Evolutionary conservation across 92 coral and sea anemone genomes (phyloP), one percentile per base, ranked within the genome.

Genomic region (Epizoanthus stellaris): DNA sequence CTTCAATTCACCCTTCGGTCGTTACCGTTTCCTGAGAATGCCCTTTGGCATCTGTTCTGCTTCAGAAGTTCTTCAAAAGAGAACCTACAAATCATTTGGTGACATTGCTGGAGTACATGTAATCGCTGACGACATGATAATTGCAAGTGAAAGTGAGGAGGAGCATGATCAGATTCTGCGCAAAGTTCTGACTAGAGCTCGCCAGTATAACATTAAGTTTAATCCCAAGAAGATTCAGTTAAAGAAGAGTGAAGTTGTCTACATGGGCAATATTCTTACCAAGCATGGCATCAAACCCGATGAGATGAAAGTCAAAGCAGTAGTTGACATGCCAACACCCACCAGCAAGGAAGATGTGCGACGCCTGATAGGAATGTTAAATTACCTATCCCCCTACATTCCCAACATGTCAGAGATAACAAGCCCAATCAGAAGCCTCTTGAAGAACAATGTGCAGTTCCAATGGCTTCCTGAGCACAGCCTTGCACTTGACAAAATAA

Each of bases 21-120:
- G 88, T 45, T 83, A 76, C 64, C 59, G 69, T 47, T 87, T 87
- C 67, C 81, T 69, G 12, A 14, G 80, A 10, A 79, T 80, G 85
- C 89, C 89, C 45, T 86, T 86, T 47, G 80, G 89, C 11, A 80
- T 80, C 49, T 16, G 73, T 36, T 77, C 62, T 76, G 88, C 91
- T 6, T 82, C 88, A 14, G 82, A 88, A 57, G 61, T 79, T 5
- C 80, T 90, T 3, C 85, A 87, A 77, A 90, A 82, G 64, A 60
- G 77, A 84, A 75, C 66, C 60, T 86, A 87, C 72, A 86, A 85
- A 69, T 54, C 84, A 66, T 90, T 86, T 73, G 85, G 90, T 53
- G 90, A 90, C 77, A 81, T 82, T 23, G 72, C 81, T 39, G 82
- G 82, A 30, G 93, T 82, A 9, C 88, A 82, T 19, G 92, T 80